phyloP scores from a whole-genome alignment of 2,888 invertebrate genomes.

The Coelinius sp. region DNA sequence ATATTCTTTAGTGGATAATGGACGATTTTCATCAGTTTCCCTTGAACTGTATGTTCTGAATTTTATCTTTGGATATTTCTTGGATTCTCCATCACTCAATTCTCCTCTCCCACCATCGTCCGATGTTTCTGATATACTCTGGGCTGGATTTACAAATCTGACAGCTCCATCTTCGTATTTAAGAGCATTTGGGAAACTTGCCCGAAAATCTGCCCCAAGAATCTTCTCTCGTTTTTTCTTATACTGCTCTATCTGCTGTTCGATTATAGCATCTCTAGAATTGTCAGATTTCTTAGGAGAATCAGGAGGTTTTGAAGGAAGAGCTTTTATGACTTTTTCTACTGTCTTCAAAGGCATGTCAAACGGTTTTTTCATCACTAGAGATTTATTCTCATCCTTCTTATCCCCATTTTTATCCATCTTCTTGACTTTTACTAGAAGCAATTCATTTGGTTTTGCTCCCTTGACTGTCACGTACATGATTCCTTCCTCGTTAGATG shows the following conservation, averaged over 20 bases:
- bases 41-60: neutral
- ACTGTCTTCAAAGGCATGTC: slow-evolving; percentile 45
- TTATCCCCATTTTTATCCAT: slow-evolving; percentile 49
- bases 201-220: slow-evolving; percentile 65
- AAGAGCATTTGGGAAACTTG: slow-evolving; percentile 36
- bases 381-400: slow-evolving; percentile 36
- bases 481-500: slow-evolving; percentile 63
- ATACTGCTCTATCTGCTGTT: slow-evolving; percentile 68
- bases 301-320: slow-evolving; percentile 45
- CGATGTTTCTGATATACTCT: neutral
- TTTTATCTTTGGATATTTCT: neutral
- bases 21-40: neutral
- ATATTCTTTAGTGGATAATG: slow-evolving; percentile 49
- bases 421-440: slow-evolving; percentile 65
- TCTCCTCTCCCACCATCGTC: neutral
- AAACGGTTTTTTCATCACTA: slow-evolving; percentile 41
- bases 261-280: slow-evolving; percentile 62
- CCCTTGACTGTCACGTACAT: slow-evolving; percentile 69
- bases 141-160: slow-evolving; percentile 44
- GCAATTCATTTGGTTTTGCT: slow-evolving; percentile 65
- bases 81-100: neutral
- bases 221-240: slow-evolving; percentile 66
- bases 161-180: slow-evolving; percentile 50
- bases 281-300: slow-evolving; percentile 55
- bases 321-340: slow-evolving; percentile 51